Evolutionary conservation across 2,888 invertebrate species (phyloP).

Genomic region (Troglohyphantes excavatus): DNA sequence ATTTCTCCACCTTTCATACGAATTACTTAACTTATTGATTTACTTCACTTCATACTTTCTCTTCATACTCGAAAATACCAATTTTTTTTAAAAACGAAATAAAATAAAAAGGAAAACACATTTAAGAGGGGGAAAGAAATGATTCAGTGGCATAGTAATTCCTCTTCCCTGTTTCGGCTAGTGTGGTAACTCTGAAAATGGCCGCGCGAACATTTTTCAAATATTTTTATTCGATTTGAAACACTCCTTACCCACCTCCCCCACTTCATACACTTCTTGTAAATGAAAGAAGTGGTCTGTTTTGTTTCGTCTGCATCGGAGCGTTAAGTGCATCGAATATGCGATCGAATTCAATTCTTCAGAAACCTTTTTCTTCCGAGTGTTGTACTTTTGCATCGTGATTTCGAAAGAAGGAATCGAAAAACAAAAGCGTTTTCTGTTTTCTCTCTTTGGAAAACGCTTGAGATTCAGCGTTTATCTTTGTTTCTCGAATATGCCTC

Average conservation of each 20-base stretch:
- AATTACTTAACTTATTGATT: slow-evolving; percentile 66
- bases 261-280: slow-evolving; percentile 29
- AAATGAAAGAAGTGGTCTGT: slow-evolving; percentile 60
- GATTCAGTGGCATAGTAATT: background rate
- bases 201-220: slow-evolving; percentile 45
- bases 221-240: slow-evolving; percentile 60
- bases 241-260: background rate
- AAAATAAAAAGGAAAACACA: background rate
- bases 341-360: slow-evolving; percentile 57
- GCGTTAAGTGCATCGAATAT: slow-evolving; percentile 40
- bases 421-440: too few relatives aligned
- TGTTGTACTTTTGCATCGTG: background rate
- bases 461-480: too few relatives aligned
- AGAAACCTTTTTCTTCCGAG: background rate
- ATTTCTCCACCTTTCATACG: slow-evolving; percentile 17
- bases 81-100: background rate
- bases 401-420: background rate
- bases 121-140: background rate
- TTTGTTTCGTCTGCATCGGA: slow-evolving; percentile 36
- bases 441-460: too few relatives aligned
- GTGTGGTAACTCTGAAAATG: background rate
- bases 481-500: too few relatives aligned
- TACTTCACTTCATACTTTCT: background rate
- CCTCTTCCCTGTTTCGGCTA: background rate
- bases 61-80: background rate